Evolutionary conservation across 1,140 invertebrate species (phyloP).

Genomic region (Pseudomyrmex pallidus): DNA sequence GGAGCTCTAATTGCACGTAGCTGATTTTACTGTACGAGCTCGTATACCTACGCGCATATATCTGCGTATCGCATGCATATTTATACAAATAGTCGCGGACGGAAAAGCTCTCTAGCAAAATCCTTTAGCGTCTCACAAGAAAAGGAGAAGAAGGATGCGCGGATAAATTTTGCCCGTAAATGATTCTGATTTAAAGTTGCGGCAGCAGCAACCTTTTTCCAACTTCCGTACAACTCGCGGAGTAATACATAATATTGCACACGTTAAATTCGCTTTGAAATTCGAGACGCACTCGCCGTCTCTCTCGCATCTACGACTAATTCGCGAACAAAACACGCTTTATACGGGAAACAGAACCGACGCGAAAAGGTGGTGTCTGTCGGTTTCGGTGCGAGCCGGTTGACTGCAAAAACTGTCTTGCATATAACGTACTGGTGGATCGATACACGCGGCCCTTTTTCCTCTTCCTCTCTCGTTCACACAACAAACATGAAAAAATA

Average conservation of each 20-base stretch:
- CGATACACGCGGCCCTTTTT: slow-evolving; percentile 32
- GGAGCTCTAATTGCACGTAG: slow-evolving; percentile 33
- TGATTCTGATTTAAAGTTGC: slow-evolving; percentile 34
- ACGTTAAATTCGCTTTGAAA: slow-evolving; percentile 63
- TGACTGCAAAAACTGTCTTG: slow-evolving; percentile 54
- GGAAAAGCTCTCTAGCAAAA: slow-evolving; percentile 12
- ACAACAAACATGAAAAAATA: slow-evolving; percentile 42
- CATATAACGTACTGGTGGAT: slow-evolving; percentile 46
- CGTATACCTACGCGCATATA: too few species aligned
- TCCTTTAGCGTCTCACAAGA: background rate
- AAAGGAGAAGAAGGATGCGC: background rate
- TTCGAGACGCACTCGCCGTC: slow-evolving; percentile 43
- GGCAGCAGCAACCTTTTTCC: background rate
- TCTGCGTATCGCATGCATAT: background rate
- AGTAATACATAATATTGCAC: slow-evolving; percentile 3
- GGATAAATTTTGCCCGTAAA: slow-evolving; percentile 17
- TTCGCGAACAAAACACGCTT: slow-evolving; percentile 60
- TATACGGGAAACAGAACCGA: slow-evolving; percentile 36
- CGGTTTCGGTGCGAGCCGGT: slow-evolving; percentile 39
- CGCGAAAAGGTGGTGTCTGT: slow-evolving; percentile 36
- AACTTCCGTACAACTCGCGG: background rate
- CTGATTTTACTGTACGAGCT: slow-evolving; percentile 1
- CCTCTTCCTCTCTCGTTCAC: background rate
- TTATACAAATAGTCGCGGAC: background rate
- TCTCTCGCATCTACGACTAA: slow-evolving; percentile 54